Evolutionary conservation across 1,140 invertebrate genomes (phyloP), one percentile per base, ranked within the genome.

Genomic region (Sipha flava): DNA sequence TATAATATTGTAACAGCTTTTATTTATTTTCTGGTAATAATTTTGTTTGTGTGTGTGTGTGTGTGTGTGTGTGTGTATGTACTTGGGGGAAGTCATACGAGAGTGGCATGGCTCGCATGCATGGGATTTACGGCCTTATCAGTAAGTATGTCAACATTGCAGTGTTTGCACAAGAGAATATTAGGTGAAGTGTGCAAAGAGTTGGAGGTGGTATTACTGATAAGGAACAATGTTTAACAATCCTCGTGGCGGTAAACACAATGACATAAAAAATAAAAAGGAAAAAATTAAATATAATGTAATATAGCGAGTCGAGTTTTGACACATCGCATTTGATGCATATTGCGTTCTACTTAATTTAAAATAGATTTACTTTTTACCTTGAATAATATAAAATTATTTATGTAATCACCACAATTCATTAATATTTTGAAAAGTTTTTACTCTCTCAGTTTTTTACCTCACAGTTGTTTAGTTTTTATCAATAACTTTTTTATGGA

Each of bases 81-180:
- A 16, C 9, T 66, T 43, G 34, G 64, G 64, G 37, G 34, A 66
- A 37, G 37, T 3, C 23, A 23, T 54, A 21, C 3, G 64, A 29
- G 26, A 66, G 34, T 43, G 37, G 29, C 66, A 68, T 40, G 64
- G 43, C n/a, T 34, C 62, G 66, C 16, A n/a, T 9, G 43, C 43
- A 70, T 47, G 52, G 73, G 73, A 57, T 77, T 77, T 57, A 52
- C 52, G 73, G 29, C 3, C 31, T 77, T 77, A 77, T 77, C 73
- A 77, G 73, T 40, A 10, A 34, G 73, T 77, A 4, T 77, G 73
- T 77, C 73, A 77, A 77, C 29, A 77, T 77, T 57, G 73, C 52
- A 23, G 73, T 77, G 73, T 77, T 77, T 77, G 73, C 14, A 43
- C 37, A 59, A 54, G 43, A n/a, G 43, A 47, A 72, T 31, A 49